Percentiles rank a stretch among this genome's conserved stretches.
These are phyloP conservation scores for Apteryx owenii DNA, from an alignment of 2,113 vertebrate species.

Conservation along the genomic window DNA sequence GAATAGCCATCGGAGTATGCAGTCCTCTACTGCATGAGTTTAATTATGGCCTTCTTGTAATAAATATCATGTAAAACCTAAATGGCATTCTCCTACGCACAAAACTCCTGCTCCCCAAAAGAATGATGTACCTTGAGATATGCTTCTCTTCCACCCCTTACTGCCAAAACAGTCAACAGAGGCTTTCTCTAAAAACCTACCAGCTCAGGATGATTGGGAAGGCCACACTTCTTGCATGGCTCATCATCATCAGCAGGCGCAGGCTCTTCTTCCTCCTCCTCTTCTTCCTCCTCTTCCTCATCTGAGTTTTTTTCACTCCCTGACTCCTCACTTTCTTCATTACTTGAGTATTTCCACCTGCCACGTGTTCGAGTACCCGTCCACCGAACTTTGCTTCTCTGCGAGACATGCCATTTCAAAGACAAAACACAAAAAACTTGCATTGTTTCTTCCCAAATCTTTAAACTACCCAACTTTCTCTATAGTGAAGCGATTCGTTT, in stretches of 20 bases:
- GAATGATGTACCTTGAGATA: neutral
- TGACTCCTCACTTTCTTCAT: conserved; percentile 85
- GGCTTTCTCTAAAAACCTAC: conserved; percentile 70
- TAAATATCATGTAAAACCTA: neutral
- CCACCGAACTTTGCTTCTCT: conserved; percentile 87
- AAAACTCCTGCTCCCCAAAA: neutral
- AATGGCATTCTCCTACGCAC: fast-evolving
- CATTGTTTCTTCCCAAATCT: neutral
- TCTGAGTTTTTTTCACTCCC: conserved; percentile 83
- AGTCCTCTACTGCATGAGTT: neutral
- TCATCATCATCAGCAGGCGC: conserved; percentile 89
- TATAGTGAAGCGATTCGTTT: neutral
- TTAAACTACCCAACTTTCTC: neutral
- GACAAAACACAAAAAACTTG: conserved; percentile 19
- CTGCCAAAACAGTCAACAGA: neutral
- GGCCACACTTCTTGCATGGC: conserved; percentile 94
- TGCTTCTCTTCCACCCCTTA: neutral
- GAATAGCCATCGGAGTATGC: neutral
- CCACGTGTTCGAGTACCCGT: conserved; percentile 86
- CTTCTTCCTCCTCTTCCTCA: conserved; percentile 81
- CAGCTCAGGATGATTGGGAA: conserved; percentile 96
- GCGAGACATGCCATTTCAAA: conserved; percentile 56
- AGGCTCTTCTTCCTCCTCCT: conserved; percentile 85
- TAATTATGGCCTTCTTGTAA: neutral
- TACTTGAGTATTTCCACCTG: conserved; percentile 86